Evolutionary conservation across 1,140 invertebrate species (phyloP).

Genomic region (Microplitis mediator): DNA sequence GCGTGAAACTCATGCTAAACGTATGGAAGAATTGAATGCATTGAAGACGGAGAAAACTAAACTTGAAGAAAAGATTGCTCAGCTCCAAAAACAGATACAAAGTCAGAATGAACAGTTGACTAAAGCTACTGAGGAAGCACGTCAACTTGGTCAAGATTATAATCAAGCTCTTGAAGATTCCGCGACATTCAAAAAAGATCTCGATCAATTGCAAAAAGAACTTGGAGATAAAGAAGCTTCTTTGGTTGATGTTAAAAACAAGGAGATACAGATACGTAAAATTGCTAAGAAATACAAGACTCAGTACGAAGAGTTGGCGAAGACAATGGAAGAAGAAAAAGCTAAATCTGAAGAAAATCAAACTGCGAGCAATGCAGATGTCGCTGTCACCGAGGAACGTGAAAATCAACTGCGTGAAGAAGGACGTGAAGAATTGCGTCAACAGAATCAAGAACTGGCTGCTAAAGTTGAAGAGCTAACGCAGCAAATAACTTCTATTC

Average conservation of each 20-base stretch:
- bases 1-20: constrained; percentile 70
- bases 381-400: constrained; percentile 45
- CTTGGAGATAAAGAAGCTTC: constrained; percentile 70
- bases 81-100: constrained; percentile 66
- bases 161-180: constrained; percentile 63
- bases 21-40: constrained; percentile 69
- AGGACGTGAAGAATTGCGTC: constrained; percentile 62
- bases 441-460: constrained; percentile 51
- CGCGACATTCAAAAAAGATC: constrained; percentile 63
- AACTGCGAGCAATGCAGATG: constrained; percentile 52
- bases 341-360: constrained; percentile 57
- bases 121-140: constrained; percentile 61
- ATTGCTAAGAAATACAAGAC: constrained; percentile 93
- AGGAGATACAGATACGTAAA: constrained; percentile 82
- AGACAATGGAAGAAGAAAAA: constrained; percentile 69
- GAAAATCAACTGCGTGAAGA: constrained; percentile 62
- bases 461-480: constrained; percentile 69
- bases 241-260: constrained; percentile 76
- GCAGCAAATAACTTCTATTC: constrained; percentile 64
- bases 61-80: constrained; percentile 74
- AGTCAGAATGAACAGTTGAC: constrained; percentile 60
- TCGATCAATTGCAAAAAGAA: constrained; percentile 60
- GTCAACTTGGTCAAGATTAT: constrained; percentile 65
- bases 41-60: constrained; percentile 73
- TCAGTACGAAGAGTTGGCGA: constrained; percentile 77